Evolutionary conservation across 2,888 invertebrate species (phyloP).

Genomic region (Abscondita cerata): DNA sequence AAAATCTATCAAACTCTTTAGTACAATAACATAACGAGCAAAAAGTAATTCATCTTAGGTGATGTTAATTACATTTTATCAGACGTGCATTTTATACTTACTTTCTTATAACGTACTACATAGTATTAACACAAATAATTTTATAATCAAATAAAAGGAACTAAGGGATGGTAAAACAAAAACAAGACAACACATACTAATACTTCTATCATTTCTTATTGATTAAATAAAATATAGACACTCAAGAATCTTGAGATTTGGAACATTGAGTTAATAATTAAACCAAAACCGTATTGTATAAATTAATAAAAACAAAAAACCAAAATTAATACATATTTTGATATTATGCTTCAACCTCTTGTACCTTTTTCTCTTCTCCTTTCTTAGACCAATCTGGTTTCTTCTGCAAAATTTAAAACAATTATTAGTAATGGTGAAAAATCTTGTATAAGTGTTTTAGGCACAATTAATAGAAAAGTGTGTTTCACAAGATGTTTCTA

Average conservation of each 20-base stretch:
- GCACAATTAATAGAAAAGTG: not conserved
- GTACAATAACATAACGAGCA: no score
- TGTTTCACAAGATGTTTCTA: not conserved
- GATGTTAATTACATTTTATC: not conserved
- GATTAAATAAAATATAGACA: conserved; percentile 7
- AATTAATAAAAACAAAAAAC: not conserved
- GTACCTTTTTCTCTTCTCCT: conserved; percentile 84
- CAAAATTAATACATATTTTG: not conserved
- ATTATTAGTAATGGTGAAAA: not conserved
- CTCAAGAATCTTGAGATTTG: not conserved
- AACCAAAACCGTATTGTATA: conserved; percentile 1
- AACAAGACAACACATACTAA: conserved; percentile 2
- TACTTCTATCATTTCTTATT: conserved; percentile 1
- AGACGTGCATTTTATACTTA: not conserved
- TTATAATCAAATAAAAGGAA: not conserved
- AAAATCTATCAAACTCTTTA: no score
- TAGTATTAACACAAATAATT: not conserved
- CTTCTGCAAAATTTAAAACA: conserved; percentile 70
- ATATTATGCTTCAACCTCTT: conserved; percentile 84
- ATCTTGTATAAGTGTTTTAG: conserved; percentile 1
- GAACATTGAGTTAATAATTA: conserved; percentile 5
- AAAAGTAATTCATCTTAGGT: no score
- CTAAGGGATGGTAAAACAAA: not conserved
- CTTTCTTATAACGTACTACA: conserved; percentile 1
- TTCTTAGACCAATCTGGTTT: conserved; percentile 96